Evolutionary conservation across 2,113 vertebrate genomes (phyloP).

Genomic region (Bettongia penicillata): DNA sequence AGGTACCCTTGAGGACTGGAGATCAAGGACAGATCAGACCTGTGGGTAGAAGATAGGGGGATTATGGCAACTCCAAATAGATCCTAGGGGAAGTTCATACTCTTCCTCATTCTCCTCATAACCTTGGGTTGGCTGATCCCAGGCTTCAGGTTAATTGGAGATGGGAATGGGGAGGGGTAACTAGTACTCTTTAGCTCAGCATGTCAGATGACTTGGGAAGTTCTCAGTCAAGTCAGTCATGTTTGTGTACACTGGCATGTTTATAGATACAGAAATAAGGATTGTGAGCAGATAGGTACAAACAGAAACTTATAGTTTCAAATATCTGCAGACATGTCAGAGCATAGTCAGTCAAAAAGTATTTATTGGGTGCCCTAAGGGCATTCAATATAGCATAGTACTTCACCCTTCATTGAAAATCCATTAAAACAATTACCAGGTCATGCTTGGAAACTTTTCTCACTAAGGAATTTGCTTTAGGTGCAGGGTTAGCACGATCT

Average conservation of each 20-base stretch:
- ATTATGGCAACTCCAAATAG: neutral
- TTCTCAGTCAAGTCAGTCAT: neutral
- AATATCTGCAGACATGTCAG: conserved; percentile 21
- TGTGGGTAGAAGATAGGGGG: neutral
- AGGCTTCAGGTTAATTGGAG: neutral
- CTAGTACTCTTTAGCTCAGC: neutral
- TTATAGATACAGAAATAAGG: neutral
- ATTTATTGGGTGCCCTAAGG: conserved; percentile 48
- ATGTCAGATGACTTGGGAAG: neutral
- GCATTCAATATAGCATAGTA: conserved; percentile 14
- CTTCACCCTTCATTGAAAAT: conserved; percentile 70
- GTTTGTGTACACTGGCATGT: neutral
- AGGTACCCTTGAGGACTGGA: neutral
- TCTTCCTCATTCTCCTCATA: neutral
- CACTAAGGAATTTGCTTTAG: conserved; percentile 62
- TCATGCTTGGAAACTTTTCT: conserved; percentile 60
- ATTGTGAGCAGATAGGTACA: neutral
- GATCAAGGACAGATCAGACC: neutral
- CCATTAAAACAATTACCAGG: conserved; percentile 63
- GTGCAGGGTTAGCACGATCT: conserved; percentile 50
- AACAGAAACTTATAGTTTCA: neutral
- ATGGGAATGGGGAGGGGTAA: neutral
- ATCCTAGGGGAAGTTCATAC: neutral
- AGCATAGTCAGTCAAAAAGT: conserved; percentile 47
- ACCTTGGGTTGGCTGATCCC: neutral